Conservation (phyloP, 2,888 invertebrate genomes). For the Cryptophagus acutangulus region DNA sequence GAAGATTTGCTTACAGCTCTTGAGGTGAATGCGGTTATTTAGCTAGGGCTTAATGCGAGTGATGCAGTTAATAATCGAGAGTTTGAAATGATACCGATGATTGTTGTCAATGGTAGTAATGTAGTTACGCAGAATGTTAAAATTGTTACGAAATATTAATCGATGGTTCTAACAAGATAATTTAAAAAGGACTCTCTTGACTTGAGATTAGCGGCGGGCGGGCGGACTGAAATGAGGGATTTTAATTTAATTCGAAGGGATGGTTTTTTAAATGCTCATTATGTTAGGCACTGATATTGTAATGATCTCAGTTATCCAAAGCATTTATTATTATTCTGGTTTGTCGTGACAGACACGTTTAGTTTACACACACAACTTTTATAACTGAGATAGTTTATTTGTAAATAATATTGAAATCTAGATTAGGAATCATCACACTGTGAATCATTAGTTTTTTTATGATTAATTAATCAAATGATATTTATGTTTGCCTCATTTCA, state of each 20-base stretch:
- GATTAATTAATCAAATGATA: too few relatives aligned
- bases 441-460: too few relatives aligned
- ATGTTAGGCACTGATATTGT: too few relatives aligned
- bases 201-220: too few relatives aligned
- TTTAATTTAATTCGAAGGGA: slow-evolving; percentile 10
- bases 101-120: slow-evolving; percentile 30
- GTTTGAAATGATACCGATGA: slow-evolving; percentile 34
- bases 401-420: too few relatives aligned
- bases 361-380: too few relatives aligned
- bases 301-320: too few relatives aligned
- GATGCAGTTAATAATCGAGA: slow-evolving; percentile 21
- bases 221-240: slow-evolving; percentile 23
- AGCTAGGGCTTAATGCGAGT: slow-evolving; percentile 33
- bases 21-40: slow-evolving; percentile 46
- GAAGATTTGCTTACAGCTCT: slow-evolving; percentile 51
- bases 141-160: slow-evolving; percentile 13
- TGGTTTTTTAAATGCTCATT: slow-evolving; percentile 1
- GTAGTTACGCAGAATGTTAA: slow-evolving; percentile 29
- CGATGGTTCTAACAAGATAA: slow-evolving; percentile 13
- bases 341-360: too few relatives aligned
- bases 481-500: slow-evolving; percentile 9
- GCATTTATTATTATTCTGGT: too few relatives aligned
- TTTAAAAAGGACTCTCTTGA: slow-evolving; percentile 17
- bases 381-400: too few relatives aligned
- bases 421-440: too few relatives aligned